Percentiles rank a stretch among this genome's conserved stretches.
These are phyloP conservation scores for Bovichtus diacanthus DNA, from an alignment of 2,797 vertebrate species.

Conservation along the genomic window DNA sequence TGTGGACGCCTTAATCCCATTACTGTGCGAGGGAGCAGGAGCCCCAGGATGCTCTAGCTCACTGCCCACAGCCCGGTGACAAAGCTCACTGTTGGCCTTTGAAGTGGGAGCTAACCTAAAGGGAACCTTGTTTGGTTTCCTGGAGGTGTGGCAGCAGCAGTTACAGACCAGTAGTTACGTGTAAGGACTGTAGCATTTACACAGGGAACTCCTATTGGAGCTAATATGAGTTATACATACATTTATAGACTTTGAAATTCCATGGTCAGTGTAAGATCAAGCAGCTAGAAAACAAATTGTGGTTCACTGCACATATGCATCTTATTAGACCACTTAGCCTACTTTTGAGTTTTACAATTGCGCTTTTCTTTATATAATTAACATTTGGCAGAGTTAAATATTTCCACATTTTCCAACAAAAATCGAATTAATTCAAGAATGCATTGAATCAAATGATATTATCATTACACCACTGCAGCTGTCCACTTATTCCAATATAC, in stretches of 20 bases:
- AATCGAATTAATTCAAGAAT: slow-evolving; percentile 7
- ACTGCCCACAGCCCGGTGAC: slow-evolving; percentile 60
- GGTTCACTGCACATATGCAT: slow-evolving; percentile 6
- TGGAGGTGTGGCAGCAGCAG: slow-evolving; percentile 40
- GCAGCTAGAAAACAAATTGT: background rate
- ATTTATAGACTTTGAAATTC: background rate
- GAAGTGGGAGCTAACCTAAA: slow-evolving; percentile 69
- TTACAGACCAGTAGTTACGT: slow-evolving; percentile 25
- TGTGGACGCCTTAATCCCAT: slow-evolving; percentile 77
- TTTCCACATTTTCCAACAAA: slow-evolving; percentile 28
- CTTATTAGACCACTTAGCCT: background rate
- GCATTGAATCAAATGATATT: slow-evolving; percentile 7
- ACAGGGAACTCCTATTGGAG: background rate
- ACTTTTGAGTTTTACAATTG: background rate
- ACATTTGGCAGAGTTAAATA: slow-evolving; percentile 17
- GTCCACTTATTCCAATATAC: slow-evolving; percentile 4
- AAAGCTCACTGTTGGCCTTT: slow-evolving; percentile 62
- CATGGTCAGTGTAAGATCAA: background rate
- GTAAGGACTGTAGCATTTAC: slow-evolving; percentile 21
- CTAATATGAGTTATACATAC: background rate
- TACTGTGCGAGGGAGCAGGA: slow-evolving; percentile 63
- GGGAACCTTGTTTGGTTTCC: slow-evolving; percentile 53
- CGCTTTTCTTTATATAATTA: background rate
- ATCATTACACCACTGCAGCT: background rate
- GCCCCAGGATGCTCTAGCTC: slow-evolving; percentile 69